These are phyloP conservation scores for Ophioderma brevispina DNA, from an alignment of 35 echinoderm and acorn worm species.

Conservation along the genomic window DNA sequence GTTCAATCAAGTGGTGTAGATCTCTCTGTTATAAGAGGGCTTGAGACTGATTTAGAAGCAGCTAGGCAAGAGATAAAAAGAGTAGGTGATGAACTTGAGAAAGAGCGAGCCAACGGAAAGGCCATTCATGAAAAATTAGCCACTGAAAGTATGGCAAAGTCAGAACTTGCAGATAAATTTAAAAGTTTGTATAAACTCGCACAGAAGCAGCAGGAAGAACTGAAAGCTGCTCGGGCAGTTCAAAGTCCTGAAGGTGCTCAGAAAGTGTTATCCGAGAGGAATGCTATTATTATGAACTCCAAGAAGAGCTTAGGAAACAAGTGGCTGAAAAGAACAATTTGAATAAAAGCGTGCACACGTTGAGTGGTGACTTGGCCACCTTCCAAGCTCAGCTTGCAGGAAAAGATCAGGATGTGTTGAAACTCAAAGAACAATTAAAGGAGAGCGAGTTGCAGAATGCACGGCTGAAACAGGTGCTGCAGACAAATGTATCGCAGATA, in stretches of 20 bases:
- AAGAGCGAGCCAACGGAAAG: neutral
- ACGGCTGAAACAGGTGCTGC: neutral
- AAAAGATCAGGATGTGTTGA: constrained; percentile 33
- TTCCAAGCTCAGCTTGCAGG: constrained; percentile 1
- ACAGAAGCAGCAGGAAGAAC: neutral
- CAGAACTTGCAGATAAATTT: neutral
- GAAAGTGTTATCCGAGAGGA: neutral
- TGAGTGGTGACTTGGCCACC: neutral
- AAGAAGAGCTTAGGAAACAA: neutral
- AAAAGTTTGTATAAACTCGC: neutral
- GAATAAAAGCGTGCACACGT: neutral
- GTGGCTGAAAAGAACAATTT: neutral
- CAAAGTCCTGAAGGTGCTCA: neutral
- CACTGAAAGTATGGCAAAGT: neutral
- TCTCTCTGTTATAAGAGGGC: neutral
- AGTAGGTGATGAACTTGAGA: neutral
- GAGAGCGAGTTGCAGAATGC: constrained; percentile 2
- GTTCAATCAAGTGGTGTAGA: constrained; percentile 24
- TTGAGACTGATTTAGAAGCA: constrained; percentile 22
- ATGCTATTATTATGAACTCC: neutral
- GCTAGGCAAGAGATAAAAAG: neutral
- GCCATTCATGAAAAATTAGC: neutral
- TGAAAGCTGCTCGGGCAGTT: neutral
- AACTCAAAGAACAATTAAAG: constrained; percentile 40
- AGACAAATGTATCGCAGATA: neutral